Percentiles rank a stretch among this genome's conserved stretches.
Evolutionary conservation across 1,140 invertebrate genomes (phyloP).

Genomic region (Teleogryllus occipitalis): DNA sequence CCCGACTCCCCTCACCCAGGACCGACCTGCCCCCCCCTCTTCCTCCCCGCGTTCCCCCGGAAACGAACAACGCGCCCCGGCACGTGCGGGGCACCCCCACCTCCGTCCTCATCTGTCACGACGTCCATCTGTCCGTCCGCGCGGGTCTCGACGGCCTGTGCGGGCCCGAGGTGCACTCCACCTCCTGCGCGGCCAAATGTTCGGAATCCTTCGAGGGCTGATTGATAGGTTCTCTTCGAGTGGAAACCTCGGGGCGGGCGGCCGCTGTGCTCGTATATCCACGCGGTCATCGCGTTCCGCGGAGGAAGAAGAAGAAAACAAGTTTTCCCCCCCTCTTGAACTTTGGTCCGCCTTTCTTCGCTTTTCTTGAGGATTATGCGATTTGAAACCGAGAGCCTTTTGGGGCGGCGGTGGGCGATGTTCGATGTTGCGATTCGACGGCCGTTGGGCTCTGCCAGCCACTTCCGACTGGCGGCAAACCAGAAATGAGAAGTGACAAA

Average conservation of each 20-base stretch:
- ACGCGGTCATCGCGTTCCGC: no score
- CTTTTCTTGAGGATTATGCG: neutral
- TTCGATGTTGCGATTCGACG: no score
- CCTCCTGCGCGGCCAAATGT: no score
- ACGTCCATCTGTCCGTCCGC: neutral
- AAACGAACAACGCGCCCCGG: neutral
- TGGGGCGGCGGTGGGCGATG: no score
- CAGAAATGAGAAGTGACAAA: no score
- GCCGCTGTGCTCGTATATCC: no score
- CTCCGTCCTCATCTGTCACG: neutral
- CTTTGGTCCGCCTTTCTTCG: neutral
- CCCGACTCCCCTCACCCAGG: no score
- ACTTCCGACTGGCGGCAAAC: no score
- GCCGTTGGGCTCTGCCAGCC: no score
- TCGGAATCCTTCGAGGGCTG: neutral
- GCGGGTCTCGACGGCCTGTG: neutral
- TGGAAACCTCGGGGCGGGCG: neutral
- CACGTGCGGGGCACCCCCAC: neutral
- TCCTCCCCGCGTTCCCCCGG: neutral
- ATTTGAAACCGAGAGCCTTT: neutral
- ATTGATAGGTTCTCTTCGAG: neutral
- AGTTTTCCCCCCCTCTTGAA: no score
- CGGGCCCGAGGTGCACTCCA: neutral
- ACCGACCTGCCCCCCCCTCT: no score
- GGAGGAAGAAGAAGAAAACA: no score